These are phyloP conservation scores for Callosobruchus maculatus DNA, from an alignment of 2,888 invertebrate species.

Conservation along the genomic window DNA sequence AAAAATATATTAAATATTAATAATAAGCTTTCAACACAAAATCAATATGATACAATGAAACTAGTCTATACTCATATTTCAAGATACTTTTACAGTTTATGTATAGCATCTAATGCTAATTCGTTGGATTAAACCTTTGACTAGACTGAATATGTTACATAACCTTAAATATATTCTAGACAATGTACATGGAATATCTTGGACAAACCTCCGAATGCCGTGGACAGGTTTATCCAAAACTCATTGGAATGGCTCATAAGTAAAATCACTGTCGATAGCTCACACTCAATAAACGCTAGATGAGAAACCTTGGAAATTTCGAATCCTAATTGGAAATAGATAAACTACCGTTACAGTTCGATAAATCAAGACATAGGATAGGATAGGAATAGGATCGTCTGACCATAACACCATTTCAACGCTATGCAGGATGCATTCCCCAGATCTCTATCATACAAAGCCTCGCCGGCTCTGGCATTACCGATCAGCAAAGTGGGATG, in stretches of 20 bases:
- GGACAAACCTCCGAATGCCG: background rate
- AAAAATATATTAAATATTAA: conserved; percentile 33
- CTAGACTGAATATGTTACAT: background rate
- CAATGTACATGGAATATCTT: background rate
- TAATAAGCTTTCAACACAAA: conserved; percentile 19
- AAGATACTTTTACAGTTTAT: background rate
- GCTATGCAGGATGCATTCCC: too few species aligned
- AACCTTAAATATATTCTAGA: background rate
- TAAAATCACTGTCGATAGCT: background rate
- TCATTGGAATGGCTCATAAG: background rate
- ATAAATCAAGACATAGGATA: too few species aligned
- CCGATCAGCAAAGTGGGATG: too few species aligned
- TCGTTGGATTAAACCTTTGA: conserved; percentile 41
- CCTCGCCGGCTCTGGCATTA: too few species aligned
- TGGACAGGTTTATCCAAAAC: background rate
- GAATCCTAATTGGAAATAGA: too few species aligned
- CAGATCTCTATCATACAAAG: too few species aligned
- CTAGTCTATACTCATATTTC: conserved; percentile 35
- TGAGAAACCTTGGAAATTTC: background rate
- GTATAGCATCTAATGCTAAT: conserved; percentile 24
- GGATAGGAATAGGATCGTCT: too few species aligned
- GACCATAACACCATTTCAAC: too few species aligned
- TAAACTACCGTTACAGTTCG: too few species aligned
- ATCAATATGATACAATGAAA: conserved; percentile 30
- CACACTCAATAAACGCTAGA: background rate